Evolutionary conservation across 37 sponge, comb jelly and placozoan genomes (phyloP), one percentile per base, ranked within the genome.

Genomic region (Eunapius fragilis): DNA sequence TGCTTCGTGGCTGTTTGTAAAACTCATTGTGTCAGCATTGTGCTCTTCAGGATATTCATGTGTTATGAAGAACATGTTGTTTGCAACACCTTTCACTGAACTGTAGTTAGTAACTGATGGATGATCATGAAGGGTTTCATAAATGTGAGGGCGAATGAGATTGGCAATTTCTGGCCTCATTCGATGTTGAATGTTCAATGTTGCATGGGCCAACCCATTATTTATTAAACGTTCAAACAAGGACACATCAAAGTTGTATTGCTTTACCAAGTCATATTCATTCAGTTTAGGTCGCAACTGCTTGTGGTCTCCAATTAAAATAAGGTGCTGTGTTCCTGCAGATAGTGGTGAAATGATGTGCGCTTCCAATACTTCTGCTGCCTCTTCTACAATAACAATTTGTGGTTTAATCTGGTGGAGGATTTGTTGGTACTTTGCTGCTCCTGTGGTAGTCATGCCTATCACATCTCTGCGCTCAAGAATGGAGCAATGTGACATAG

Each of bases 241-340:
- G 33, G 95, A 94, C 35, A 94, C 84, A 35, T 94, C 89, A 26
- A 97, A 81, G 31, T 94, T 80, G 75, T 86, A 89, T 0, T 97
- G 68, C 41, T 82, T 86, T 12, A 85, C 85, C 68, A 97, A 76
- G 0, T 78, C 48, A 77, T 92, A 90, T 19, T 84, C 91, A 47
- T 90, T 88, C 25, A 85, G 84, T 36, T 90, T 88, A 22, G 97
- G 97, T 36, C 94, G 89, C 31, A 97, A 88, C 78, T 97, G 97
- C 33, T 94, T 80, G 85, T 97, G 97, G 69, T 97, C 97, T 68
- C 97, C 97, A 25, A 97, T 94, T 12, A 97, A 81, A 30, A 97
- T 88, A 14, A 97, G 84, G 22, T 94, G 93, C 78, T 97, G 86
- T 2, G 91, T 87, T 24, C 80, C 70, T 45, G 83, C 72, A 17